Evolutionary conservation across 2,113 vertebrate genomes (phyloP), one percentile per base, ranked within the genome.

Genomic region (Ailuropoda melanoleuca): DNA sequence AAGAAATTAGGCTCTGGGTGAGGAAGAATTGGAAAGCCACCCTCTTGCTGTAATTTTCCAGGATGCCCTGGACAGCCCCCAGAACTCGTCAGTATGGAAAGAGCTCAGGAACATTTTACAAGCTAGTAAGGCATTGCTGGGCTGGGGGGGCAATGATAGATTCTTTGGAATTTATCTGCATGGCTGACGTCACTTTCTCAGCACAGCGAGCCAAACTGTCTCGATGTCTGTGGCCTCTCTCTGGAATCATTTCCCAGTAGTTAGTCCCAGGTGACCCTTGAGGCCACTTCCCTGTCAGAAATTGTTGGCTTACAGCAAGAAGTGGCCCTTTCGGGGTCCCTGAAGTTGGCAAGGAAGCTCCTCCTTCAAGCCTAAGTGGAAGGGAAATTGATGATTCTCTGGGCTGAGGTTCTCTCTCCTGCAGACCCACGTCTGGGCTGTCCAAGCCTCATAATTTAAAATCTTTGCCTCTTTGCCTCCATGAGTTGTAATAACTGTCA

Each of bases 141-240:
- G 60, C 1, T 29, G 31, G 34, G 34, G 43, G 26, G 26, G 81
- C 81, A 81, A 62, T 92, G 85, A 96, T 43, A 90, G 97, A 64
- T 53, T 88, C 92, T 95, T 90, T 90, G 97, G 95, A 96, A 97
- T 97, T 96, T 96, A 97, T 98, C 97, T 97, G 62, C 64, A 12
- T 13, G 64, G 87, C n/a, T 98, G 97, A 97, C 7, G 23, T 97
- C 97, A 97, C 60, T 74, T 64, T 90, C 87, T 88, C 80, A 56
- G 82, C 70, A 7, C n/a, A 39, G 26, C 92, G 56, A 97, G 95
- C 97, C 90, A 96, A 95, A 37, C 53, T 37, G 92, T 97, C 80
- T 97, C 70, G 1, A 68, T 93, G 98, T 94, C 93, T 85, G 62
- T 93, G 94, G 56, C 83, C 82, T 62, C 72, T 77, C 96, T 94